phyloP scores from a whole-genome alignment of 2,113 vertebrate genomes.

The Anas platyrhynchos region DNA sequence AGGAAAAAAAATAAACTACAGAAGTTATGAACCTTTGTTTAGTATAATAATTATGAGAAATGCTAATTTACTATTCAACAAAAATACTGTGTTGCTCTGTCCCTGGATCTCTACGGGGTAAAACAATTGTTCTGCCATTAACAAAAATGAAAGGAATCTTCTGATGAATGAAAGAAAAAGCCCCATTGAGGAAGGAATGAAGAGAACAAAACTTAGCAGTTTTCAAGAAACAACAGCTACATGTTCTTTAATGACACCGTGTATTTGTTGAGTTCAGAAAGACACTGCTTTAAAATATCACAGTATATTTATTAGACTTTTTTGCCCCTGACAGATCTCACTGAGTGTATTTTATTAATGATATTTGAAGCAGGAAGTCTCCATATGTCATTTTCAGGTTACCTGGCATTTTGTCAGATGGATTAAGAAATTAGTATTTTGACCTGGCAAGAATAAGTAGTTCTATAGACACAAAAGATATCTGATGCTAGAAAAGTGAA shows the following conservation, averaged over 20 bases:
- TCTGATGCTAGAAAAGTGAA: background rate
- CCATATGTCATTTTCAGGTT: background rate
- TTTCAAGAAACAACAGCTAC: background rate
- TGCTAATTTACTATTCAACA: background rate
- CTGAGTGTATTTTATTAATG: background rate
- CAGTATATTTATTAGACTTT: background rate
- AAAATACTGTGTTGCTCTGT: background rate
- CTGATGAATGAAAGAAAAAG: background rate
- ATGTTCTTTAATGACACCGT: background rate
- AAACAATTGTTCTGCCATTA: background rate
- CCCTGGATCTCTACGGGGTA: background rate
- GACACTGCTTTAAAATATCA: background rate
- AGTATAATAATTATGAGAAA: background rate
- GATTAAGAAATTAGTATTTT: background rate
- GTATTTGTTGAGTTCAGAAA: background rate
- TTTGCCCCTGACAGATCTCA: background rate
- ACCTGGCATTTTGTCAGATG: background rate
- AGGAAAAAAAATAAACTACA: background rate
- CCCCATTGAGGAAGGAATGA: rapidly evolving
- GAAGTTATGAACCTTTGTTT: background rate
- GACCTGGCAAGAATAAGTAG: background rate
- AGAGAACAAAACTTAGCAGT: background rate
- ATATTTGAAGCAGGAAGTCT: background rate
- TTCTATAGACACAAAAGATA: background rate
- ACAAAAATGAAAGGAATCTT: background rate